Percentiles rank a stretch among this genome's conserved stretches.
These are phyloP conservation scores for Amphipyra tragopoginis DNA, from an alignment of 2,888 invertebrate species.

Conservation along the genomic window DNA sequence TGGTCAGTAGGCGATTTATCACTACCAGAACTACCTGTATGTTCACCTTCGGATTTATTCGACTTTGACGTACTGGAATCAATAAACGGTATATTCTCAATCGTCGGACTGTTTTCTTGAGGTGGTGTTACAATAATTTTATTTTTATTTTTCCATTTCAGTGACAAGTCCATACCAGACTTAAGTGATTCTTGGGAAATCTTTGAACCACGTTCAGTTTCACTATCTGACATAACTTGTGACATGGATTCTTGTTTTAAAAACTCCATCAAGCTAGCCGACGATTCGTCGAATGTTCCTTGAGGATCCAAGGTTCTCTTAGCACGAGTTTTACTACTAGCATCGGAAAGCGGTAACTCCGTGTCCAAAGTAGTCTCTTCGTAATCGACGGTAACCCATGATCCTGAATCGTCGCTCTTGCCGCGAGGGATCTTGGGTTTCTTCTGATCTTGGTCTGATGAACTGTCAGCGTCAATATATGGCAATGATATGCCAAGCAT, in stretches of 20 bases:
- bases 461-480: constrained; percentile 88
- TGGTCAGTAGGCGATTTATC: constrained; percentile 83
- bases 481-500: constrained; percentile 86
- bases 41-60: constrained; percentile 84
- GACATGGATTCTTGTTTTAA: constrained; percentile 84
- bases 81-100: constrained; percentile 88
- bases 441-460: constrained; percentile 85
- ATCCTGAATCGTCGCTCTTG: constrained; percentile 92
- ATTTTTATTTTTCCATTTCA: constrained; percentile 88
- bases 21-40: constrained; percentile 84
- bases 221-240: constrained; percentile 79
- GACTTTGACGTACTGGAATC: constrained; percentile 82
- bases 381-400: constrained; percentile 92
- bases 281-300: constrained; percentile 90
- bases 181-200: constrained; percentile 68
- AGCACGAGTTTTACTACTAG: constrained; percentile 68
- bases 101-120: constrained; percentile 90
- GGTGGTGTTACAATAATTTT: constrained; percentile 91
- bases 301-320: constrained; percentile 85
- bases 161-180: constrained; percentile 76
- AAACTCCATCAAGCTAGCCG: constrained; percentile 87
- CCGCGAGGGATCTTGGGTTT: constrained; percentile 81
- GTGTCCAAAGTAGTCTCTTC: constrained; percentile 91
- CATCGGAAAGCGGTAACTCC: constrained; percentile 89
- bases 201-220: constrained; percentile 81